Evolutionary conservation across 2,113 vertebrate species (phyloP).

Genomic region (Aphelocoma coerulescens): DNA sequence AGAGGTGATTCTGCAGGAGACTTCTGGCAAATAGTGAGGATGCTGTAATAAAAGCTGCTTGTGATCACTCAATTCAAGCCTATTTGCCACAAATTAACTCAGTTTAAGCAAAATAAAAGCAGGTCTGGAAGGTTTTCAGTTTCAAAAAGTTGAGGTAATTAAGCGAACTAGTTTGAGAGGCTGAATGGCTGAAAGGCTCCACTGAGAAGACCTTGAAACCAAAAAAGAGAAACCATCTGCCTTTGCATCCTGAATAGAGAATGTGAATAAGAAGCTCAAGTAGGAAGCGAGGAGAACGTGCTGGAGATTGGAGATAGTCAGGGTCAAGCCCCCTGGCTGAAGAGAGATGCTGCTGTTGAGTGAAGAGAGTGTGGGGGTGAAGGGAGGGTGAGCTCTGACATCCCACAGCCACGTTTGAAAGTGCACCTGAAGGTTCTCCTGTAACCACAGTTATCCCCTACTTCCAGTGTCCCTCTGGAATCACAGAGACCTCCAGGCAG

Average conservation of each 20-base stretch:
- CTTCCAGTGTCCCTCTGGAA: not conserved
- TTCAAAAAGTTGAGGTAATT: not conserved
- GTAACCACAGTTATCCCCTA: not conserved
- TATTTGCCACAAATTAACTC: not conserved
- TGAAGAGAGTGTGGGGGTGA: accelerated
- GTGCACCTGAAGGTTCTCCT: not conserved
- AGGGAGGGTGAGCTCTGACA: not conserved
- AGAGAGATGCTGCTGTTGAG: not conserved
- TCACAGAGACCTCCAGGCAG: accelerated
- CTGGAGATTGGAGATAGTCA: not conserved
- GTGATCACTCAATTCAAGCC: conserved; percentile 9
- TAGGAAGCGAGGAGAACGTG: not conserved
- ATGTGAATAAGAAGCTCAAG: not conserved
- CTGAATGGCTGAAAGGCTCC: not conserved
- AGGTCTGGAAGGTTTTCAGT: not conserved
- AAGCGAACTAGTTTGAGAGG: not conserved
- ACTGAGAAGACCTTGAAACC: not conserved
- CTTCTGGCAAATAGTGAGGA: not conserved
- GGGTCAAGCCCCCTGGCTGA: not conserved
- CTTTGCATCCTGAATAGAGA: not conserved
- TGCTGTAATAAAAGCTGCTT: conserved; percentile 5
- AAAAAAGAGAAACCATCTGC: not conserved
- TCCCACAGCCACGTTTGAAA: not conserved
- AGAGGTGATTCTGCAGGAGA: not conserved
- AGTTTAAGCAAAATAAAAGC: conserved; percentile 6